A percentile compares a stretch with the other conserved stretches of the same genome.
Evolutionary conservation across 2,113 vertebrate genomes (phyloP).

Genomic region (Brachyhypopomus occidentalis): DNA sequence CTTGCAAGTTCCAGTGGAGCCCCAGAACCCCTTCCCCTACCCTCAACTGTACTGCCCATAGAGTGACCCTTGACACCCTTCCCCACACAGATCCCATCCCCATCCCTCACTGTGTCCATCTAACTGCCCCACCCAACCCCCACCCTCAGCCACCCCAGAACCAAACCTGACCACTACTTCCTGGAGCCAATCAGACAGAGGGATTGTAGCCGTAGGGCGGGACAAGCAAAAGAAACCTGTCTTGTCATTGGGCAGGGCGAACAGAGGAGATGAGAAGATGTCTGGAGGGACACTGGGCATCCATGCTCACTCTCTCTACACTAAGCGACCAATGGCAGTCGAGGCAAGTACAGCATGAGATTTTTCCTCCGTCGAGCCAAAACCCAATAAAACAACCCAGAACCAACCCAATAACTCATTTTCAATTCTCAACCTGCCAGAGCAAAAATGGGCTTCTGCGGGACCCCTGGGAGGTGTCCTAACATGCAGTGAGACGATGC

Average conservation of each 20-base stretch:
- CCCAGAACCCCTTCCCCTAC: conserved; percentile 4
- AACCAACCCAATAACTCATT: conserved; percentile 21
- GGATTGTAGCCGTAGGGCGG: conserved; percentile 51
- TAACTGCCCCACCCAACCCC: conserved; percentile 46
- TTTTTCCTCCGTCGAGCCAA: conserved; percentile 41
- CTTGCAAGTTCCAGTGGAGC: conserved; percentile 16
- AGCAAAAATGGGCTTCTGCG: neutral
- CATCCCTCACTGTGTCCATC: conserved; percentile 39
- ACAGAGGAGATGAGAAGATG: conserved; percentile 55
- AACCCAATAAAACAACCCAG: conserved; percentile 36
- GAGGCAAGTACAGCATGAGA: conserved; percentile 59
- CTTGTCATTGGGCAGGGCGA: conserved; percentile 63
- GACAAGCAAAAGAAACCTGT: conserved; percentile 59
- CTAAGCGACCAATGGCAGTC: conserved; percentile 53
- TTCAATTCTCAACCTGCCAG: conserved; percentile 23
- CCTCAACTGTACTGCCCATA: conserved; percentile 31
- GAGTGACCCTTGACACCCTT: conserved; percentile 24
- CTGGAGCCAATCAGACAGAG: conserved; percentile 53
- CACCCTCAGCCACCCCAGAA: conserved; percentile 42
- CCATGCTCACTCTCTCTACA: conserved; percentile 30
- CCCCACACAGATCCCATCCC: conserved; percentile 40
- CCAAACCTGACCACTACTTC: conserved; percentile 30
- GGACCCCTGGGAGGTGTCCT: conserved; percentile 1
- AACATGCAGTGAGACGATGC: conserved; percentile 21
- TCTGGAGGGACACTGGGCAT: conserved; percentile 43